Base-by-base conservation (phyloP, 1,140 invertebrate genomes). In the Micrasema minimum region DNA sequence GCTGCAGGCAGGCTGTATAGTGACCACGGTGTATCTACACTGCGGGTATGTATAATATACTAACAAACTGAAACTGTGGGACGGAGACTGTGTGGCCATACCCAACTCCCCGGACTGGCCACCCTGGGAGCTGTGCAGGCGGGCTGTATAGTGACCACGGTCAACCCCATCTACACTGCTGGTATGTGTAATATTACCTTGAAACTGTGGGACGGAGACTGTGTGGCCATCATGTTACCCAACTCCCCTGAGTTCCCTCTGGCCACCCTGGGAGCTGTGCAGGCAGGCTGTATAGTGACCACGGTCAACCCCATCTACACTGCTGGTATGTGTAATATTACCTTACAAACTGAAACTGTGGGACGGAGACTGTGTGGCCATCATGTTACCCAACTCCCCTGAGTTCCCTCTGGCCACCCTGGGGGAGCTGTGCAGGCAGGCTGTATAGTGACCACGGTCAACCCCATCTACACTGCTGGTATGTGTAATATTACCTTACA, bases 301-400 rank as follows among this genome's bases (percentile, higher is more conserved):
- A 90, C 93, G 0, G 83, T 93, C 0, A 96, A 96, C 84, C 92
- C 93, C 1, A 78, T 89, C 41, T 96, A 95, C 77, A 96, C 92
- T 5, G 72, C 88, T 77, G 89, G 94, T 96, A 35, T n/a, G n/a
- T n/a, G n/a, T n/a, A n/a, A n/a, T n/a, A n/a, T n/a, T n/a, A n/a
- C n/a, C n/a, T n/a, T n/a, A 85, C 46, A 87, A 86, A 66, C 86
- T 91, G 10, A 90, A 91, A 23, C 80, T 95, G 2, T 82, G 83
- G 71, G 86, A 89, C 41, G 90, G 91, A 1, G 92, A 95, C 76
- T 85, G 90, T 0, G 75, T 95, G 2, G 90, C 89, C 7, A 66
- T 95, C 4, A 85, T 92, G 70, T 75, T 92, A 62, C 89, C 91
- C 2, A 96, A 96, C 81, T 78, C 88, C n/a, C 92, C 93, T 0